Conservation (phyloP, 2,797 vertebrate species). For the Lateolabrax maculatus region DNA sequence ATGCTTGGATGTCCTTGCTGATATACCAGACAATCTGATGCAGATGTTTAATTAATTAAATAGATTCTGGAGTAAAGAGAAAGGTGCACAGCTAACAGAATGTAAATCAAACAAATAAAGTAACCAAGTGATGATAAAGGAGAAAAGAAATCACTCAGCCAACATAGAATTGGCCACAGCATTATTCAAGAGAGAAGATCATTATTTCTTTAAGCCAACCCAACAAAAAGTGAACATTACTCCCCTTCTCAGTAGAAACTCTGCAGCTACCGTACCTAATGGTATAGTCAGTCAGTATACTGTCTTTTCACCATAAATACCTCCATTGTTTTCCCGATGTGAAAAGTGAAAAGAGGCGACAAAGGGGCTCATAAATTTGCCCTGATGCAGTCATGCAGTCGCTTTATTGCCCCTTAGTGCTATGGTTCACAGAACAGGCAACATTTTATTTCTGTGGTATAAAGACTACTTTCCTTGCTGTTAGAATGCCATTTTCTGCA, state of each 20-base stretch:
- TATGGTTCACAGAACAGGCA: conserved; percentile 52
- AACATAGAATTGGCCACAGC: conserved; percentile 13
- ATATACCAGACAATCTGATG: conserved; percentile 4
- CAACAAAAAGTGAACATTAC: conserved; percentile 18
- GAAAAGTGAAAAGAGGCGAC: conserved; percentile 48
- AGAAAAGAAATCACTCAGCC: conserved; percentile 1
- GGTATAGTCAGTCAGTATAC: conserved; percentile 24
- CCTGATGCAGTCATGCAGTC: conserved; percentile 48
- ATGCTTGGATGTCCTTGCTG: conserved; percentile 8
- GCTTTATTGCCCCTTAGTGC: conserved; percentile 58
- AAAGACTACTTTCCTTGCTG: conserved; percentile 23
- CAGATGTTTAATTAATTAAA: conserved; percentile 28
- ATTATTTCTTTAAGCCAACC: conserved; percentile 30
- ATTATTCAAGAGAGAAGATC: conserved; percentile 18
- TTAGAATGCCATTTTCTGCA: conserved; percentile 37
- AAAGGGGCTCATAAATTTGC: conserved; percentile 58
- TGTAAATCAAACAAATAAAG: conserved; percentile 29
- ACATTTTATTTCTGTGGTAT: conserved; percentile 56
- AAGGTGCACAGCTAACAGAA: neutral
- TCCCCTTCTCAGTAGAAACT: conserved; percentile 7
- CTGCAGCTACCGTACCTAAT: conserved; percentile 34
- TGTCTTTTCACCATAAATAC: conserved; percentile 40
- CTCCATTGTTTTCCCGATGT: conserved; percentile 57
- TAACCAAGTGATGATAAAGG: conserved; percentile 21
- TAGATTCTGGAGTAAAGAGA: conserved; percentile 25